Conservation (phyloP, 2,888 invertebrate genomes). For the Empis livida region DNA sequence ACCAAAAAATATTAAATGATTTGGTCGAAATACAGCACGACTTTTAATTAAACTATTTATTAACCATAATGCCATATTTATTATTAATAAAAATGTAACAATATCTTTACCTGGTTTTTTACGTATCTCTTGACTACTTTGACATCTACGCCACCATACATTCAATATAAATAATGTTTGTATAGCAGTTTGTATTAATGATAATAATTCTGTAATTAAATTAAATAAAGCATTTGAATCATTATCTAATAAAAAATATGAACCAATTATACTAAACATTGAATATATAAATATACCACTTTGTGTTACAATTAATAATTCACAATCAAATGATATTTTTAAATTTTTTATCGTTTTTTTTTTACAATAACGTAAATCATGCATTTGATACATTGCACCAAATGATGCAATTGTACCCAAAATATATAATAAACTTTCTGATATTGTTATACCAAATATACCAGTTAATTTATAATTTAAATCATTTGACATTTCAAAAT, state of each 20-base stretch:
- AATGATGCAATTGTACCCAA: no score
- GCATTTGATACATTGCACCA: slow-evolving; percentile 47
- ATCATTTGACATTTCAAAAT: slow-evolving; percentile 44
- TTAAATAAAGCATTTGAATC: slow-evolving; percentile 43
- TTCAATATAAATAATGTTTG: slow-evolving; percentile 69
- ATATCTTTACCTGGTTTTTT: slow-evolving; percentile 74
- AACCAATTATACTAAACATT: slow-evolving; percentile 69
- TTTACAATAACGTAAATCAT: slow-evolving; percentile 35
- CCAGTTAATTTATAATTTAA: no score
- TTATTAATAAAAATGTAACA: slow-evolving; percentile 69
- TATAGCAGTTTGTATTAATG: slow-evolving; percentile 61
- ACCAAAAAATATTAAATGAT: slow-evolving; percentile 70
- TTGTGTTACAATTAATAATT: slow-evolving; percentile 72
- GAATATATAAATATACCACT: slow-evolving; percentile 80
- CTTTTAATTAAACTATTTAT: slow-evolving; percentile 76
- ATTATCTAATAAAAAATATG: slow-evolving; percentile 32
- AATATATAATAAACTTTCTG: slow-evolving; percentile 40
- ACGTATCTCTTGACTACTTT: slow-evolving; percentile 54
- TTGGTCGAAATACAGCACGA: slow-evolving; percentile 67
- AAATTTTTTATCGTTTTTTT: slow-evolving; percentile 37
- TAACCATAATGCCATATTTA: slow-evolving; percentile 76
- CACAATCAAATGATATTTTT: slow-evolving; percentile 49
- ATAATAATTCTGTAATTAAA: slow-evolving; percentile 59
- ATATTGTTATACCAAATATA: no score
- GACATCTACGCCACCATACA: slow-evolving; percentile 61